Conservation (phyloP, 2,113 vertebrate genomes). For the Hemiprocne comata region DNA sequence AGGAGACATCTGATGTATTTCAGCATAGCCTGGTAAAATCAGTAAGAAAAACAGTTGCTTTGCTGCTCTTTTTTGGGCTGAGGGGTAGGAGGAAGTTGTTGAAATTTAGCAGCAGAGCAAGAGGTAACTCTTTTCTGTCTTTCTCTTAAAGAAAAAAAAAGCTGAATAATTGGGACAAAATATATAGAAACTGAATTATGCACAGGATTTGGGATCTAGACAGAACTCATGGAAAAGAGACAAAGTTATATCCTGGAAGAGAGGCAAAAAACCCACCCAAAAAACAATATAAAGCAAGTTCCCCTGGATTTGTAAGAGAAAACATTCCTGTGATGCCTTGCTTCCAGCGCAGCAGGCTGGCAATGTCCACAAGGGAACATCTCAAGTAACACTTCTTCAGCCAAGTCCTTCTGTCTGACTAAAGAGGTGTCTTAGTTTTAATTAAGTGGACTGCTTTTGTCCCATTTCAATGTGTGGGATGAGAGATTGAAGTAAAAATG, state of each 20-base stretch:
- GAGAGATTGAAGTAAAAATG: neutral
- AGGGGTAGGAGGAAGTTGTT: neutral
- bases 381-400: neutral
- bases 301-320: neutral
- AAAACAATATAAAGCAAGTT: neutral
- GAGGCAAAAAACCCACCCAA: neutral
- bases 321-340: neutral
- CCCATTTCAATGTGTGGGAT: neutral
- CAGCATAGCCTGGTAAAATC: neutral
- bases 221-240: neutral
- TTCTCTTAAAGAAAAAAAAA: neutral
- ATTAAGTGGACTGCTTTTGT: neutral
- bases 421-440: neutral
- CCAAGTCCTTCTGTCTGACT: neutral
- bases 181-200: neutral
- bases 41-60: conserved; percentile 5
- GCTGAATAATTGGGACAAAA: neutral
- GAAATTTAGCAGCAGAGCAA: conserved; percentile 8
- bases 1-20: neutral
- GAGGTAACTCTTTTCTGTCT: neutral
- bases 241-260: neutral
- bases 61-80: conserved; percentile 10
- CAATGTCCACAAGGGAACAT: neutral
- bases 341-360: fast-evolving
- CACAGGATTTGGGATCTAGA: neutral